Base-by-base conservation (phyloP, 2,888 invertebrate genomes). In the Eristalinus sepulchralis region DNA sequence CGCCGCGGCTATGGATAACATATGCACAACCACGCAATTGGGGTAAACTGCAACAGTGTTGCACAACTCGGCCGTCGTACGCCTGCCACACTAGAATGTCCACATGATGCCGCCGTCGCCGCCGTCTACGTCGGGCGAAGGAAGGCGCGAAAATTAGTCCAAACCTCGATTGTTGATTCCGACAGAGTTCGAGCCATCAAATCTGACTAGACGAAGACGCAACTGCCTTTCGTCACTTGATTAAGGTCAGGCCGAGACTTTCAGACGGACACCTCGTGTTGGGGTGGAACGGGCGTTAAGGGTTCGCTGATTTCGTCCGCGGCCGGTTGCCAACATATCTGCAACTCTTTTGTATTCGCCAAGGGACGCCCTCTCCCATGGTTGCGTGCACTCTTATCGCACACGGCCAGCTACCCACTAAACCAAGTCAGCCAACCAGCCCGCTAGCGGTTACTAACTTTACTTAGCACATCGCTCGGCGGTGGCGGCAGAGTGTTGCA, bases 21-120 rank as follows among this genome's bases (percentile, higher is more conserved):
- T 63, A 68, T 82, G 82, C 78, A 36, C 31, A 60, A 62, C 70
- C 76, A 75, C 70, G 78, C 82, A 86, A 79, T 75, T 57, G 33
- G 66, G 47, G 71, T 55, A 62, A 79, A 83, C 47, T 83, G 86
- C 83, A 86, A 67, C 34, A 59, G 13, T 33, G 33, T 83, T 86
- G 75, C 73, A 73, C 79, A 86, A 86, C 39, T 24, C 53, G 9
- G 31, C 55, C 53, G 59, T 67, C 22, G 33, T 47, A 55, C 33
- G 27, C 53, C 34, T 66, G 66, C 36, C 55, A 27, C 53, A 31
- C 60, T 13, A 79, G 79, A 81, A 75, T 75, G 60, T 71, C 71
- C 71, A 77, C 39, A 78, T 53, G 53, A 17, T 22, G 24, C 11
- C 57, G 24, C 6, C 20, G 11, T 3, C 22, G 22, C n/a, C 27